Evolutionary conservation across 2,888 invertebrate genomes (phyloP).

Genomic region (Agrilus cyanescens): DNA sequence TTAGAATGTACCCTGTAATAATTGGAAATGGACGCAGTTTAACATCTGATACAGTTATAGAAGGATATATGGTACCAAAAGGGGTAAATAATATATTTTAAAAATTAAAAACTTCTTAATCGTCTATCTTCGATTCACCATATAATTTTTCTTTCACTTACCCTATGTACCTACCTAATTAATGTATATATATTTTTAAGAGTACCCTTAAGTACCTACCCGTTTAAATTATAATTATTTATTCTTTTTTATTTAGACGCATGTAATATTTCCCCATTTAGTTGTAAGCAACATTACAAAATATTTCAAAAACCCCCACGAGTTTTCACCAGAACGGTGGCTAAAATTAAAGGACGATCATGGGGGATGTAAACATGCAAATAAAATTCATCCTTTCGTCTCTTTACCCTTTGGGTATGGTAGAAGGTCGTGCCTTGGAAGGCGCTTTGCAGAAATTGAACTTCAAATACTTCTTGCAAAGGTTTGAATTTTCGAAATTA

Average conservation of each 20-base stretch:
- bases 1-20: conserved; percentile 70
- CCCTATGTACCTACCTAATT: no score
- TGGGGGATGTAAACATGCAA: conserved; percentile 2
- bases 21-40: conserved; percentile 69
- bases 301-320: conserved; percentile 58
- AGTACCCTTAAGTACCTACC: no score
- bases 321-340: conserved; percentile 70
- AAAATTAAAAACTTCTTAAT: no score
- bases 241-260: conserved; percentile 46
- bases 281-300: conserved; percentile 60
- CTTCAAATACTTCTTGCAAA: conserved; percentile 62
- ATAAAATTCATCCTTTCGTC: conserved; percentile 60
- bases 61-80: conserved; percentile 69
- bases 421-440: conserved; percentile 64
- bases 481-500: conserved; percentile 34
- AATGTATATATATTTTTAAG: no score
- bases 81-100: conserved; percentile 47
- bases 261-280: conserved; percentile 68
- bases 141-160: no score
- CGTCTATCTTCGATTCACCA: no score
- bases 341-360: conserved; percentile 38
- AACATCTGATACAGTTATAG: conserved; percentile 61
- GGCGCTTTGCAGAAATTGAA: conserved; percentile 72
- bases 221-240: conserved; percentile 1
- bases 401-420: conserved; percentile 68